phyloP scores from a whole-genome alignment of 2,888 invertebrate genomes.

The Tiliacea aurago region DNA sequence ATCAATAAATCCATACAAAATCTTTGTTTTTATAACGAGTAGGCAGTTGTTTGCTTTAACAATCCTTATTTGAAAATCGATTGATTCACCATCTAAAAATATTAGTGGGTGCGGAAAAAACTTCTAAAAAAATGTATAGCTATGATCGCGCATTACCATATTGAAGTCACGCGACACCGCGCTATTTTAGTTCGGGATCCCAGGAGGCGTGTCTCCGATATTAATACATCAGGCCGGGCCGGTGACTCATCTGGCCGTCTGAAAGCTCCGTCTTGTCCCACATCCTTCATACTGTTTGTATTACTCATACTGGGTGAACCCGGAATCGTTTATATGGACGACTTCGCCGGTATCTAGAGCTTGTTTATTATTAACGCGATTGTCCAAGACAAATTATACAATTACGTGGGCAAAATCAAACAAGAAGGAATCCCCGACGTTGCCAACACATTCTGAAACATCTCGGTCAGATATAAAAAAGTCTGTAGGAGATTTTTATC shows the following conservation, averaged over 20 bases:
- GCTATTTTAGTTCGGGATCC: slow-evolving; percentile 87
- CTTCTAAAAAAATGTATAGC: slow-evolving; percentile 65
- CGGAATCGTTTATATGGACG: slow-evolving; percentile 82
- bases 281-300: slow-evolving; percentile 86
- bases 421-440: slow-evolving; percentile 54
- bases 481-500: slow-evolving; percentile 55
- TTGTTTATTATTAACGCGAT: slow-evolving; percentile 63
- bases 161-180: slow-evolving; percentile 86
- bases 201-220: slow-evolving; percentile 90
- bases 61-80: slow-evolving; percentile 62
- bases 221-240: slow-evolving; percentile 84
- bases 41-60: slow-evolving; percentile 23
- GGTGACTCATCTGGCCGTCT: slow-evolving; percentile 87
- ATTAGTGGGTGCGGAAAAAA: slow-evolving; percentile 66
- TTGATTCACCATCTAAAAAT: slow-evolving; percentile 66
- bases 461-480: slow-evolving; percentile 60
- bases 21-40: slow-evolving; percentile 13
- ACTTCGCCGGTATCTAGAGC: slow-evolving; percentile 69
- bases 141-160: slow-evolving; percentile 78
- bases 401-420: slow-evolving; percentile 54
- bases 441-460: slow-evolving; percentile 60
- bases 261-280: slow-evolving; percentile 88
- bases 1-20: not conserved
- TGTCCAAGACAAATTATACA: slow-evolving; percentile 58
- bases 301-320: slow-evolving; percentile 88